These are phyloP conservation scores for Sphaerophoria taeniata DNA, from an alignment of 2,888 invertebrate genomes.

Conservation along the genomic window DNA sequence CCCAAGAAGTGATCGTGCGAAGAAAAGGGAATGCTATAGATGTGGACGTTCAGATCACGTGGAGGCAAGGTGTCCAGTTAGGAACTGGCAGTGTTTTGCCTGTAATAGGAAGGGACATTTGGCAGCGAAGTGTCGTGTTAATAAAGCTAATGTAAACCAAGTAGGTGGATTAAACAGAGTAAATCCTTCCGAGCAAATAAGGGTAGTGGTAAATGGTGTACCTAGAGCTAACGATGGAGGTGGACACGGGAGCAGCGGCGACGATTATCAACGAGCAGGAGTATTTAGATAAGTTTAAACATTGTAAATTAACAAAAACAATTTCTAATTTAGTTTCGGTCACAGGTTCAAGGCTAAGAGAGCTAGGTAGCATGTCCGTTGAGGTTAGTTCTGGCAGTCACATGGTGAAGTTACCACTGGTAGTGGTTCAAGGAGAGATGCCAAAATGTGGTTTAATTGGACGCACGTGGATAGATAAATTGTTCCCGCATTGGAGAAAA, in stretches of 20 bases:
- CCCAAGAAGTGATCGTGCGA: background rate
- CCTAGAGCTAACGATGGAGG: conserved; percentile 6
- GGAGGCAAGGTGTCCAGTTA: background rate
- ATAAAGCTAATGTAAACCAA: background rate
- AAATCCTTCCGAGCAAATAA: background rate
- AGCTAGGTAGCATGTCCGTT: background rate
- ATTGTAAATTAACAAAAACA: background rate
- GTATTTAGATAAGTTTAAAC: background rate
- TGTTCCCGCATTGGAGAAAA: too few species aligned
- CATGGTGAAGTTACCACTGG: background rate
- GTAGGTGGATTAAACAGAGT: conserved; percentile 8
- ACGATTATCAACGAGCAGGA: conserved; percentile 10
- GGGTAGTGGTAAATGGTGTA: conserved; percentile 10
- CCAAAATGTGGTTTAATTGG: conserved; percentile 25
- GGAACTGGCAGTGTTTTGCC: conserved; percentile 2
- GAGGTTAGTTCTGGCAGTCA: background rate
- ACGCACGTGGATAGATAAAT: background rate
- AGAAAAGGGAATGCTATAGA: background rate
- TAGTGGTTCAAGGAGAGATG: conserved; percentile 6
- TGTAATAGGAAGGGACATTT: conserved; percentile 16
- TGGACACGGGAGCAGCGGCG: conserved; percentile 2
- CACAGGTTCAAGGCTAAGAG: conserved; percentile 7
- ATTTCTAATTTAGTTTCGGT: background rate
- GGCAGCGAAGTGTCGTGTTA: background rate
- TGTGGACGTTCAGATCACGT: conserved; percentile 3